These are phyloP conservation scores for Rhipidura dahli DNA, from an alignment of 2,113 vertebrate genomes.

Conservation along the genomic window DNA sequence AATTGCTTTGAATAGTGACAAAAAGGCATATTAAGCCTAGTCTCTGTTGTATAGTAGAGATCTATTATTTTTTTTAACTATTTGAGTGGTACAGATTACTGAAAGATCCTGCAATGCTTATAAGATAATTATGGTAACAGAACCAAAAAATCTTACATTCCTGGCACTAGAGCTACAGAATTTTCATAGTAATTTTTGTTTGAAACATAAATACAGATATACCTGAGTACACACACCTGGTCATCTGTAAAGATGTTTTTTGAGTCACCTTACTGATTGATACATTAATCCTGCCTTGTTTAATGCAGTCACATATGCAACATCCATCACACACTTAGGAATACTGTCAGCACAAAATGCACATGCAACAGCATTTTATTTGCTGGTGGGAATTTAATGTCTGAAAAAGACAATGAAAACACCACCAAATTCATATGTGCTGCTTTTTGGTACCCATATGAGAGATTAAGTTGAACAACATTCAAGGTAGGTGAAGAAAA, in stretches of 20 bases:
- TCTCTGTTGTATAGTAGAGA: neutral
- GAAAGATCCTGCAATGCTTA: neutral
- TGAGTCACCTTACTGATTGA: neutral
- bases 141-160: neutral
- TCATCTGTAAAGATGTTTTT: neutral
- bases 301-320: neutral
- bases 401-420: neutral
- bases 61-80: neutral
- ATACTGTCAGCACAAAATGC: neutral
- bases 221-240: neutral
- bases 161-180: neutral
- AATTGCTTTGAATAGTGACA: neutral
- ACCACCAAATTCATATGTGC: neutral
- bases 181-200: neutral
- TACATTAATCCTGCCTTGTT: neutral
- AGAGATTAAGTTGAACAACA: neutral
- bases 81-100: neutral
- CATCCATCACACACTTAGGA: neutral
- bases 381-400: neutral
- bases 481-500: neutral
- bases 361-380: neutral
- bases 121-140: neutral
- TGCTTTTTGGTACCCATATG: neutral
- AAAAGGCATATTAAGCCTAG: neutral
- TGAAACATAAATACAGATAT: neutral